Base-by-base conservation (phyloP, 1,140 invertebrate species). In the Cyclargus thomasi region DNA sequence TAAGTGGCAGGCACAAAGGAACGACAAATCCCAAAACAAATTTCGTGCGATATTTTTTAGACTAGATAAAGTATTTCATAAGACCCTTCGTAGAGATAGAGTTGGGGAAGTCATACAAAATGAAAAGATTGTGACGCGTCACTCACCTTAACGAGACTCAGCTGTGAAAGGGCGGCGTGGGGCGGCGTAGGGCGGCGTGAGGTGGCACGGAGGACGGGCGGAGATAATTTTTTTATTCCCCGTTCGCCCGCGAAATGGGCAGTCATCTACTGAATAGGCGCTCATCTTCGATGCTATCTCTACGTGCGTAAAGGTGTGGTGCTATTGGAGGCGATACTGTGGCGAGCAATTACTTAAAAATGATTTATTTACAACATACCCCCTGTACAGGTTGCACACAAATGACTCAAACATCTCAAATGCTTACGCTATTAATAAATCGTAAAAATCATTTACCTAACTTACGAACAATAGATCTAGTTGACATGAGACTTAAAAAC, bases 91-190 rank as follows among this genome's bases (percentile, higher is more conserved):
- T 21, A 20, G 16, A 55, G 53, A 55, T 55, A 55, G 55, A 21
- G 18, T 20, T 21, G 20, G 20, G 55, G 55, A 59, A 59, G 55
- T 20, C 55, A 59, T 59, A 59, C 20, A 59, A 59, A 59, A 20
- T 35, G 21, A 62, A 66, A 59, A 66, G 39, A 55, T 53, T 66
- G 53, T 29, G 53, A 35, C 23, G 55, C 35, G 36, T 39, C 63
- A 66, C 53, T 66, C 57, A 66, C 65, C 53, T 66, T 66, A 66
- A 66, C 65, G 65, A 66, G 65, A 20, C 53, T 66, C 65, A 66
- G 65, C 65, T 66, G 65, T 66, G 65, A 66, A 66, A 59, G 39
- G 64, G 39, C 39, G 39, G 4, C 1, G 39, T 11, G 14, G 39
- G 39, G 39, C 0, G 39, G 39, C 11, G 39, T 35, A 8, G 29